These are phyloP conservation scores for Cryptotermes secundus DNA, from an alignment of 1,140 invertebrate genomes.

Conservation along the genomic window DNA sequence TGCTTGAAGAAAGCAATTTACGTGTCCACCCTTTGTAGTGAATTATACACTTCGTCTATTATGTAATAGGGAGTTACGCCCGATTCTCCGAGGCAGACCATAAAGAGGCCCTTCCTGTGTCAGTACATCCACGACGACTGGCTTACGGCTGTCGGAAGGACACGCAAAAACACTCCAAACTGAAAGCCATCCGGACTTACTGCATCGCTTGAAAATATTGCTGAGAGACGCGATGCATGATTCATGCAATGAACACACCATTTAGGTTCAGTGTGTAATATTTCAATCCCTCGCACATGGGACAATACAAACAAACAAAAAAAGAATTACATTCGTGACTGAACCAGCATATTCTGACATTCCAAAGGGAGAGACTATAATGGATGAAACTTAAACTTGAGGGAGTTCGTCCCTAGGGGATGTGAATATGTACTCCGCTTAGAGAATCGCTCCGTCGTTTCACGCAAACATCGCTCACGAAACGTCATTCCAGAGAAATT, in stretches of 20 bases:
- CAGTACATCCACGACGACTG: neutral
- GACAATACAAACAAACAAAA: neutral
- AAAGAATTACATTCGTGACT: neutral
- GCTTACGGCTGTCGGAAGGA: neutral
- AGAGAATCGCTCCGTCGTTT: too few species aligned
- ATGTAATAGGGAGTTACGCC: neutral
- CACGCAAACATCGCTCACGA: too few species aligned
- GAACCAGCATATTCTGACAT: neutral
- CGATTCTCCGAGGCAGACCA: neutral
- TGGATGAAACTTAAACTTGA: neutral
- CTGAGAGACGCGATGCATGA: neutral
- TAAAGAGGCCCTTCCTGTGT: neutral
- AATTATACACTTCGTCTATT: neutral
- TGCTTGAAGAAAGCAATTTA: neutral
- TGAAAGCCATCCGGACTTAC: neutral
- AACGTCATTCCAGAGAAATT: too few species aligned
- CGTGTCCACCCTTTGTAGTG: neutral
- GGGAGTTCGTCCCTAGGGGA: neutral
- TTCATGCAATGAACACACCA: slow-evolving; percentile 16
- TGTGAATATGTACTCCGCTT: neutral
- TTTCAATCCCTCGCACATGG: slow-evolving; percentile 7
- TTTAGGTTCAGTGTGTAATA: slow-evolving; percentile 10
- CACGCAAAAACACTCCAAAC: neutral
- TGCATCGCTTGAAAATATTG: neutral
- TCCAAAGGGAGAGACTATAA: neutral